Base-by-base conservation (phyloP, 1,140 invertebrate species). In the Aphaenogaster floridana region DNA sequence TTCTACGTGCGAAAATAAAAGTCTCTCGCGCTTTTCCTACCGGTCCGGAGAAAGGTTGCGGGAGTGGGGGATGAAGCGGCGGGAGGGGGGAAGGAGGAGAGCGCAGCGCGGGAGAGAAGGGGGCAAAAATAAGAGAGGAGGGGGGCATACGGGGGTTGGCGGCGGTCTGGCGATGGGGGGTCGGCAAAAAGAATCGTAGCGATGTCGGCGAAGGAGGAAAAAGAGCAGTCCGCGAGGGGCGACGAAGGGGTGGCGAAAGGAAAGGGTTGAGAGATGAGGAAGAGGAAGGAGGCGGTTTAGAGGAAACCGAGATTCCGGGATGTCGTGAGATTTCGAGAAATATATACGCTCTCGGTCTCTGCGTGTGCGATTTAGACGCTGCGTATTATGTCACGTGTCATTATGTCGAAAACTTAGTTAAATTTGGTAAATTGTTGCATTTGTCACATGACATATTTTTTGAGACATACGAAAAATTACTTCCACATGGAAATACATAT, bases 1-100 rank as follows among this genome's bases (percentile, higher is more conserved):
- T 92, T 90, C 77, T 86, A 87, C 78, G 76, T 69, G 81, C 89
- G 50, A 86, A 87, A 91, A 89, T 91, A 92, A 92, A 92, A 92
- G 83, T 93, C 88, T 87, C 83, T 91, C 72, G 64, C 87, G 87
- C 80, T 91, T 89, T 90, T 91, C 83, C 86, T 81, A 86, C 86
- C 77, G 80, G 54, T 17, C 63, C 80, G 83, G 84, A 89, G 86
- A 85, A 88, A 86, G 90, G 69, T 54, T 48, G 61, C 34, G 36
- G 54, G 63, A 74, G 39, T 76, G 83, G 81, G 86, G 57, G 48
- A 11, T 63, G 45, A 15, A 50, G 7, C 15, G 64, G n/a, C 11
- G n/a, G 59, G 39, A 63, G 69, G 71, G 63, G 59, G n/a, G 59
- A 28, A 63, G 69, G 71, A 57, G 59, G 61, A 57, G 64, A 17